Base-by-base conservation (phyloP, 2,888 invertebrate genomes). In the Charanyca ferruginea region DNA sequence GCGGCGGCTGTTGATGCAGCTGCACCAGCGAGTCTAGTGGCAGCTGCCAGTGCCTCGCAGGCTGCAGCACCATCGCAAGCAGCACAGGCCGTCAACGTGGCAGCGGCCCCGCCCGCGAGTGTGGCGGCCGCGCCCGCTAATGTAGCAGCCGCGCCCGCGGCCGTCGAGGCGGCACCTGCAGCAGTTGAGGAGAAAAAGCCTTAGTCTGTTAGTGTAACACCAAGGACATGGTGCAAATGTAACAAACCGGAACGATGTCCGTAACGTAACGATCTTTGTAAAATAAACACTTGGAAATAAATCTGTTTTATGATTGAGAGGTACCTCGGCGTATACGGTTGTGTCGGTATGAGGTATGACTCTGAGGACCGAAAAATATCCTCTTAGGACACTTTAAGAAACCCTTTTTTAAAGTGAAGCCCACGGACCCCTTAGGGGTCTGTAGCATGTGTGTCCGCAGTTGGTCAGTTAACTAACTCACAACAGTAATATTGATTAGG, bases 151-250 rank as follows among this genome's bases (percentile, higher is more conserved):
- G 70, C 64, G 0, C 25, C 73, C 1, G 74, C 73, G 7, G 60
- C 62, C 2, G 82, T 75, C 0, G 68, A 78, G 16, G 16, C 81
- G 16, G 16, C 81, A 0, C 63, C 79, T 0, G 71, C 77, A 9
- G 65, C 79, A 4, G 80, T 64, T 0, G 86, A 85, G 63, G 87
- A 87, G 38, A 89, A 89, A 80, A 88, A 81, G 51, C 35, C 76
- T 57, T 81, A 81, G 55, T 55, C 71, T 59, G 77, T 76, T 73
- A 61, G 58, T 51, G 57, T 68, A 66, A 62, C 66, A 63, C 52
- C 58, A 32, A 54, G 59, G 62, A 53, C 65, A 66, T 54, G 62
- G 59, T 62, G 70, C 68, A 55, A 49, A 71, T 71, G 64, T 71
- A 73, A 67, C 71, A 67, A 75, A 72, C 54, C 47, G 58, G 67